phyloP scores from a whole-genome alignment of 2,888 invertebrate species.

The Agonopterix alstromeriana region DNA sequence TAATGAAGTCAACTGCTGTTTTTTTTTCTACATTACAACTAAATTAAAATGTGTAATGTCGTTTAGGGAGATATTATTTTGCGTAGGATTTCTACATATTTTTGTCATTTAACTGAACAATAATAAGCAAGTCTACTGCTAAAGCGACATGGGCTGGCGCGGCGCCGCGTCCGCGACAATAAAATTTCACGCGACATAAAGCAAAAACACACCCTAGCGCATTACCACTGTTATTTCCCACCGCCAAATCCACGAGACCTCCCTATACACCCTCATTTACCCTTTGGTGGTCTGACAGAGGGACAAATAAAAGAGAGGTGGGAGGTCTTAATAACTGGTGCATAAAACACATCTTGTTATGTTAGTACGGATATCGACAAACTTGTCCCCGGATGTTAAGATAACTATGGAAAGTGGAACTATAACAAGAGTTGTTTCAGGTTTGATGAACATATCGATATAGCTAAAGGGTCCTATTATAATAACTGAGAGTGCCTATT shows the following conservation, averaged over 20 bases:
- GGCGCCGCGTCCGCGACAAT: conserved; percentile 50
- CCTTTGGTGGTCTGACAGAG: conserved; percentile 7
- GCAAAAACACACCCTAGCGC: conserved; percentile 73
- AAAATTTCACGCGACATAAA: conserved; percentile 76
- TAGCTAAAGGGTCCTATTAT: neutral
- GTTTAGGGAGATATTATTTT: too few relatives aligned
- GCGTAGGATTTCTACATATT: conserved; percentile 6
- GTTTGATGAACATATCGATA: conserved; percentile 16
- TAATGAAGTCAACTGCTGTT: too few relatives aligned
- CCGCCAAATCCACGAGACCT: conserved; percentile 43
- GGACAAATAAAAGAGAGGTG: conserved; percentile 10
- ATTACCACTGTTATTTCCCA: conserved; percentile 54
- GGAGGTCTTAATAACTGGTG: conserved; percentile 31
- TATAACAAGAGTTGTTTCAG: conserved; percentile 41
- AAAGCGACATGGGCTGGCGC: conserved; percentile 16
- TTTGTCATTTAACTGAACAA: conserved; percentile 10
- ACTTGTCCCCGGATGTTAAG: conserved; percentile 53
- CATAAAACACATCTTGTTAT: conserved; percentile 62
- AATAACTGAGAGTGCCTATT: neutral
- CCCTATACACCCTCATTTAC: conserved; percentile 15
- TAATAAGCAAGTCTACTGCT: conserved; percentile 4
- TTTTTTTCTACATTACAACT: too few relatives aligned
- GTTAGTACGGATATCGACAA: conserved; percentile 57
- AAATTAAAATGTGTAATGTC: too few relatives aligned
- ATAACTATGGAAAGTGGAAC: conserved; percentile 61